Percentiles rank a stretch among this genome's conserved stretches.
Evolutionary conservation across 2,113 vertebrate species (phyloP).

Genomic region (Pitta sordida): DNA sequence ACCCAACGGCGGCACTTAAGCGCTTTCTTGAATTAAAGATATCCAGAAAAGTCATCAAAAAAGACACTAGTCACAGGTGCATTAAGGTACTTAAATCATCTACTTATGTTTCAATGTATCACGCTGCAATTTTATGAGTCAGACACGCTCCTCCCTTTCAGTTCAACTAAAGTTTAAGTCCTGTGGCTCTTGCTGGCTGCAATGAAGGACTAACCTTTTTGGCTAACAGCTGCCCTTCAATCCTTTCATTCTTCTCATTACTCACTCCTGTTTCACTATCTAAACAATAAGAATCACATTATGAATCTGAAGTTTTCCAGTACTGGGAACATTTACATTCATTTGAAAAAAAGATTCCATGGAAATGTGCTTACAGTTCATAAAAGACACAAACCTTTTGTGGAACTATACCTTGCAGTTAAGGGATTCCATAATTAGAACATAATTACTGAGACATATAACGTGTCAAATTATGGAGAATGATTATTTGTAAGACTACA

Average conservation of each 20-base stretch:
- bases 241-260: background rate
- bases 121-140: background rate
- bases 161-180: background rate
- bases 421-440: constrained; percentile 45
- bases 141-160: background rate
- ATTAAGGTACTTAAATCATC: background rate
- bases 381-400: background rate
- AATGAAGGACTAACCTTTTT: background rate
- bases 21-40: background rate
- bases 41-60: background rate
- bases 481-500: constrained; percentile 43
- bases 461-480: constrained; percentile 47
- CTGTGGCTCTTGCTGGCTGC: background rate
- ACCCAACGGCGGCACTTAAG: background rate
- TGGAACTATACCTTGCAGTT: constrained; percentile 15
- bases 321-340: background rate
- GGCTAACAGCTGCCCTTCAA: background rate
- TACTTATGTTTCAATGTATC: background rate
- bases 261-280: background rate
- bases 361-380: background rate
- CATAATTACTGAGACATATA: constrained; percentile 40
- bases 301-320: background rate
- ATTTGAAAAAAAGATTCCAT: background rate
- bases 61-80: background rate
- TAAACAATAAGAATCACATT: background rate